Percentiles rank a stretch among this genome's conserved stretches.
These are phyloP conservation scores for Chalcis sispes DNA, from an alignment of 2,888 invertebrate genomes.

Conservation along the genomic window DNA sequence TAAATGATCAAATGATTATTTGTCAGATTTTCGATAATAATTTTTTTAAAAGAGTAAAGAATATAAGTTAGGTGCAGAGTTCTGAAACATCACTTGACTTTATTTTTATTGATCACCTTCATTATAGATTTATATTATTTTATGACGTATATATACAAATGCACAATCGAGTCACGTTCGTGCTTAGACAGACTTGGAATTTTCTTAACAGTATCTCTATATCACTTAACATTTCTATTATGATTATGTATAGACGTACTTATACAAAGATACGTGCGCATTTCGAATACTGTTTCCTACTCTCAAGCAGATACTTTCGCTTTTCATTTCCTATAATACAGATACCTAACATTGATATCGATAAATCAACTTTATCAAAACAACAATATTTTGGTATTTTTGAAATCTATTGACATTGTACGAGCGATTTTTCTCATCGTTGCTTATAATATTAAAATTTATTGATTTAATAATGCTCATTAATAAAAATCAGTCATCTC, in stretches of 20 bases:
- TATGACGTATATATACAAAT: slow-evolving; percentile 28
- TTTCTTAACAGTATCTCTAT: background rate
- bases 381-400: slow-evolving; percentile 15
- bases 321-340: background rate
- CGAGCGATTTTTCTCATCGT: too few species aligned
- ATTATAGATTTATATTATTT: slow-evolving; percentile 35
- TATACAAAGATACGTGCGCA: slow-evolving; percentile 27
- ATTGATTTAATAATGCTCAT: slow-evolving; percentile 14
- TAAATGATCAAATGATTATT: slow-evolving; percentile 49
- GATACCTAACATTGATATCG: background rate
- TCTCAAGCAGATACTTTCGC: background rate
- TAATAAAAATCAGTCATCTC: background rate
- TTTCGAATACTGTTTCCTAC: background rate
- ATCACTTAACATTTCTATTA: slow-evolving; percentile 16
- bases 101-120: background rate
- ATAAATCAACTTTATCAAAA: background rate
- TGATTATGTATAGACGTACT: slow-evolving; percentile 29
- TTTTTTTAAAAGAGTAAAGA: too few species aligned
- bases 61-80: background rate
- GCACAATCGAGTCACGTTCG: slow-evolving; percentile 20
- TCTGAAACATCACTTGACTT: slow-evolving; percentile 19
- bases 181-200: slow-evolving; percentile 14
- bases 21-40: background rate
- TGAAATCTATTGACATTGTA: background rate
- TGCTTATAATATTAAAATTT: too few species aligned